A percentile compares a stretch with the other conserved stretches of the same genome.
phyloP scores from a whole-genome alignment of 2,113 vertebrate species.

The Dryoscopus gambensis region DNA sequence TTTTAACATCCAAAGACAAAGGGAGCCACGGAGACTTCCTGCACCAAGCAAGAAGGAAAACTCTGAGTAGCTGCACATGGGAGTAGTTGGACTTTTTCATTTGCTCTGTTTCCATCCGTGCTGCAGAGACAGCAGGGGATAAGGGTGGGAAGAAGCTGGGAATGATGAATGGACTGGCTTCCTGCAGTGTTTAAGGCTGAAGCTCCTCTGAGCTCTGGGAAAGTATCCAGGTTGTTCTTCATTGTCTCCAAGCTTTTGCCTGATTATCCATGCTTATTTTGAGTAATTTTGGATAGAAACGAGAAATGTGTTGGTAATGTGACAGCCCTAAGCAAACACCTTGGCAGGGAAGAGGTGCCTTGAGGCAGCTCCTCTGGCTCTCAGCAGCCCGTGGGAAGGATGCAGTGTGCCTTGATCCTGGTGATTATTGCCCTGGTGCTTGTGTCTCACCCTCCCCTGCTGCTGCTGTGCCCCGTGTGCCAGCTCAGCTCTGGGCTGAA shows the following conservation, averaged over 20 bases:
- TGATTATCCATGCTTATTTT: background rate
- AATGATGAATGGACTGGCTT: background rate
- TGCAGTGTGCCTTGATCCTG: background rate
- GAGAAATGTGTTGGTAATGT: background rate
- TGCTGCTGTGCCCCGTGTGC: background rate
- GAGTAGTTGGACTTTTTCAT: background rate
- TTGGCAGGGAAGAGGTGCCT: background rate
- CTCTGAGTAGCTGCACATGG: background rate
- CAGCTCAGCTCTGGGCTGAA: background rate
- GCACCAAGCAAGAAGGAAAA: background rate
- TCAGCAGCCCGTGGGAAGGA: background rate
- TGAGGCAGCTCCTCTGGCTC: background rate
- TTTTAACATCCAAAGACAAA: background rate
- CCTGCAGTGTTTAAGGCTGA: background rate
- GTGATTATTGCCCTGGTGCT: background rate
- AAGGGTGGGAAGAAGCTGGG: background rate
- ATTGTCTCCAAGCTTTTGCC: background rate
- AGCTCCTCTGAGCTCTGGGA: background rate
- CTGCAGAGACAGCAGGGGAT: background rate
- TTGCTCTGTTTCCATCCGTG: background rate
- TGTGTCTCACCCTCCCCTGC: background rate
- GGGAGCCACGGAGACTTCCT: fast-evolving
- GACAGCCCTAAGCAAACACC: background rate
- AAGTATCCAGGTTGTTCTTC: background rate
- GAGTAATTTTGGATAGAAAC: background rate